phyloP scores from a whole-genome alignment of 2,797 vertebrate genomes.

The Notolabrus celidotus region DNA sequence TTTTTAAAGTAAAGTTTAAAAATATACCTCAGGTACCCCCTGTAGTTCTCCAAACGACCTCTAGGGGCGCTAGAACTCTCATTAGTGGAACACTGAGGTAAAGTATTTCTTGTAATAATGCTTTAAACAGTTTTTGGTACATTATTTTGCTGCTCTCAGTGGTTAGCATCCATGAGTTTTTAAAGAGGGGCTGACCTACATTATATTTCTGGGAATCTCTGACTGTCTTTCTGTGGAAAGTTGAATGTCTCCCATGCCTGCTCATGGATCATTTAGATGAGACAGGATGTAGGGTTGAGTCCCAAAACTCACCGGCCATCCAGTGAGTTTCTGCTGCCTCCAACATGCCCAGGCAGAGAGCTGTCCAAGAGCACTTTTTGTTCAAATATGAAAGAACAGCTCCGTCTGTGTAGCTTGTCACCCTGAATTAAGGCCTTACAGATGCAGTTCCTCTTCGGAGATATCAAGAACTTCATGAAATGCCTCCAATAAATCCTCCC shows the following conservation, averaged over 20 bases:
- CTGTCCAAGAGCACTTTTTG: constrained; percentile 38
- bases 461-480: constrained; percentile 23
- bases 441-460: constrained; percentile 4
- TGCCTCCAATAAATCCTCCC: too few species aligned
- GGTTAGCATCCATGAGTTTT: too few species aligned
- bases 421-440: constrained; percentile 1
- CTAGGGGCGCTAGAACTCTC: too few species aligned
- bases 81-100: too few species aligned
- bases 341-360: constrained; percentile 57
- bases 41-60: too few species aligned
- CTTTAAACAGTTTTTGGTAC: too few species aligned
- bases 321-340: constrained; percentile 52
- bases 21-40: too few species aligned
- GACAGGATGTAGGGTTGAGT: constrained; percentile 49
- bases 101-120: too few species aligned
- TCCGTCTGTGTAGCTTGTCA: constrained; percentile 23
- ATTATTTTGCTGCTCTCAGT: too few species aligned
- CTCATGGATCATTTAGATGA: constrained; percentile 53
- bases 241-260: constrained; percentile 18
- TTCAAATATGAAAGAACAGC: constrained; percentile 29
- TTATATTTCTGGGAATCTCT: constrained; percentile 32
- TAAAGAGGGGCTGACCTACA: neutral
- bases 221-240: constrained; percentile 44
- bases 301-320: constrained; percentile 48
- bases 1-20: too few species aligned